phyloP scores from a whole-genome alignment of 2,113 vertebrate species.

The Callopanchax toddi region DNA sequence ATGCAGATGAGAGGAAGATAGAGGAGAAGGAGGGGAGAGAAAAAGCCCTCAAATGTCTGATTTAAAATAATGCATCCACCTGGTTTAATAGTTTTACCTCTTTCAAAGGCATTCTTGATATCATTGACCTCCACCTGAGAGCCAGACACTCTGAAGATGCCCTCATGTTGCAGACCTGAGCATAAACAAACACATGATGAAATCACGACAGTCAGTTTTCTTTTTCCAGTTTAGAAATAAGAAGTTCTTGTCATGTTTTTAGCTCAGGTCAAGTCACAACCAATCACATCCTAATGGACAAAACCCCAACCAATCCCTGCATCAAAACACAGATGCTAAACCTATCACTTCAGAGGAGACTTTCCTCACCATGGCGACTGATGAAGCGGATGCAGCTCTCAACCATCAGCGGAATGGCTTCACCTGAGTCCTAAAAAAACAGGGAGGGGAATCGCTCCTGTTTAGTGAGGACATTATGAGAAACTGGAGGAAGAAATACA shows the following conservation, averaged over 20 bases:
- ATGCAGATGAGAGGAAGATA: not conserved
- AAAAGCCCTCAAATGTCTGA: not conserved
- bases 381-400: conserved; percentile 98
- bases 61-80: conserved; percentile 9
- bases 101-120: conserved; percentile 98
- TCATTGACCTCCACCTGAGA: conserved; percentile 99
- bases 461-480: conserved; percentile 2
- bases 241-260: conserved; percentile 1
- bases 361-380: conserved; percentile 91
- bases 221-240: not conserved
- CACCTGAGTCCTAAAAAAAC: conserved; percentile 85
- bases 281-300: conserved; percentile 14
- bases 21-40: too few species aligned
- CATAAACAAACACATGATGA: conserved; percentile 12
- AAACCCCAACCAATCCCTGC: conserved; percentile 34
- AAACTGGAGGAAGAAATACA: conserved; percentile 1
- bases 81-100: conserved; percentile 79
- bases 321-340: conserved; percentile 22
- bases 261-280: conserved; percentile 10
- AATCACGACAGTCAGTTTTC: not conserved
- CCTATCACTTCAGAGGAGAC: conserved; percentile 40
- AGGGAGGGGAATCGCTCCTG: conserved; percentile 10
- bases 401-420: conserved; percentile 94
- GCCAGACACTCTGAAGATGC: conserved; percentile 96
- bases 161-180: conserved; percentile 93